Conservation (phyloP, 1,140 invertebrate species). For the Trichogramma pretiosum region DNA sequence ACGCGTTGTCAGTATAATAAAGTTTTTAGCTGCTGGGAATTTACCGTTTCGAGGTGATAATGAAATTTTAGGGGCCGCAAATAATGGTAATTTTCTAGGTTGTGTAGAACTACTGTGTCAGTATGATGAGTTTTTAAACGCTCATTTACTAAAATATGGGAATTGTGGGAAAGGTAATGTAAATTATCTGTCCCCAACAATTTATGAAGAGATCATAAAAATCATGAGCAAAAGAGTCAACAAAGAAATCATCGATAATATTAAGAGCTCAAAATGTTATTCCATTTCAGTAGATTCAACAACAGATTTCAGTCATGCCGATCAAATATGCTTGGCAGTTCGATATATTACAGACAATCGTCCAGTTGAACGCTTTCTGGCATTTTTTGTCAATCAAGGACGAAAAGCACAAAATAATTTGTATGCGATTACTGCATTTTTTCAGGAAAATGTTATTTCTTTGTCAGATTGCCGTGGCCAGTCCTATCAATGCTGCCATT, state of each 20-base stretch:
- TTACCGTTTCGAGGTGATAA: conserved; percentile 15
- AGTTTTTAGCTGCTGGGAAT: conserved; percentile 9
- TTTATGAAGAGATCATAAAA: conserved; percentile 9
- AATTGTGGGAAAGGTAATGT: conserved; percentile 8
- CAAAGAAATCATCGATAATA: conserved; percentile 13
- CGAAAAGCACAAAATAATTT: conserved; percentile 25
- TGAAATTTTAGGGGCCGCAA: conserved; percentile 4
- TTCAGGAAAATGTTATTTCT: conserved; percentile 18
- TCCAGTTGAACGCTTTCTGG: conserved; percentile 11
- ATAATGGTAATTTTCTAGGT: conserved; percentile 13
- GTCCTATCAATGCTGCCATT: conserved; percentile 29
- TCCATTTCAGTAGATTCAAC: conserved; percentile 14
- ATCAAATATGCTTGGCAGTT: conserved; percentile 9
- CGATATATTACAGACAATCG: background rate
- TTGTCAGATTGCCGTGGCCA: conserved; percentile 31
- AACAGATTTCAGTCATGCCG: conserved; percentile 8
- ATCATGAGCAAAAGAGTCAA: background rate
- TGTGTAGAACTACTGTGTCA: background rate
- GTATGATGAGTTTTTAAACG: conserved; percentile 14
- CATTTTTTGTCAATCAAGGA: conserved; percentile 20
- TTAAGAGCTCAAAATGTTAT: conserved; percentile 14
- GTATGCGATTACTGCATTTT: conserved; percentile 23
- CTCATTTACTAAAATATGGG: conserved; percentile 11
- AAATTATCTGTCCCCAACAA: conserved; percentile 12
- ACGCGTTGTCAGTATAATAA: no score